A percentile compares a stretch with the other conserved stretches of the same genome.
Evolutionary conservation across 53 echinoderm and acorn worm genomes (phyloP).

Genomic region (Holothuria scabra): DNA sequence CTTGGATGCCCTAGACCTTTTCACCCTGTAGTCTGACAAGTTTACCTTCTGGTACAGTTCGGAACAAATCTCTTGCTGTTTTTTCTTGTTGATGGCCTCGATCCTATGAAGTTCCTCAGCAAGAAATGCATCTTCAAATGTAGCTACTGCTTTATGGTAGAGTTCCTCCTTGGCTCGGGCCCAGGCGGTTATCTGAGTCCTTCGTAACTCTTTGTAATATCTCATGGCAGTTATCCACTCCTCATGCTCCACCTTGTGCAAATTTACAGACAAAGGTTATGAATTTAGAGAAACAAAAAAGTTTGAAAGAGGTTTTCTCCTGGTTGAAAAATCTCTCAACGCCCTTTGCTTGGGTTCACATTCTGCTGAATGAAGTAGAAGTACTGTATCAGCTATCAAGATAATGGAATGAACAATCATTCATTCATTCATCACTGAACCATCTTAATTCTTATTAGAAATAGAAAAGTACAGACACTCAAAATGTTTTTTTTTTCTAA

Average conservation of each 20-base stretch:
- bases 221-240: slow-evolving; percentile 76
- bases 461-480: too few species aligned
- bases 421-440: too few species aligned
- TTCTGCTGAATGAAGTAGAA: too few species aligned
- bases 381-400: too few species aligned
- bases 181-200: slow-evolving; percentile 87
- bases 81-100: slow-evolving; percentile 75
- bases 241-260: slow-evolving; percentile 79
- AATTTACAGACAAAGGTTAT: too few species aligned
- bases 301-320: not conserved
- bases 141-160: slow-evolving; percentile 79
- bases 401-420: too few species aligned
- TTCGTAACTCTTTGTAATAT: slow-evolving; percentile 73
- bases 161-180: slow-evolving; percentile 88
- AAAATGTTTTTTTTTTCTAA: too few species aligned
- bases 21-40: too few species aligned
- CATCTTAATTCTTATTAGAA: too few species aligned
- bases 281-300: not conserved
- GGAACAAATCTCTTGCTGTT: slow-evolving; percentile 73
- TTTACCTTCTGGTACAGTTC: slow-evolving; percentile 75
- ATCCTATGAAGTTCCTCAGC: slow-evolving; percentile 78
- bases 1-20: too few species aligned
- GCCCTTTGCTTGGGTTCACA: too few species aligned
- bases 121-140: slow-evolving; percentile 88
- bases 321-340: too few species aligned